Percentiles rank a stretch among this genome's conserved stretches.
phyloP scores from a whole-genome alignment of 2,113 vertebrate genomes.

The Eidolon helvum region DNA sequence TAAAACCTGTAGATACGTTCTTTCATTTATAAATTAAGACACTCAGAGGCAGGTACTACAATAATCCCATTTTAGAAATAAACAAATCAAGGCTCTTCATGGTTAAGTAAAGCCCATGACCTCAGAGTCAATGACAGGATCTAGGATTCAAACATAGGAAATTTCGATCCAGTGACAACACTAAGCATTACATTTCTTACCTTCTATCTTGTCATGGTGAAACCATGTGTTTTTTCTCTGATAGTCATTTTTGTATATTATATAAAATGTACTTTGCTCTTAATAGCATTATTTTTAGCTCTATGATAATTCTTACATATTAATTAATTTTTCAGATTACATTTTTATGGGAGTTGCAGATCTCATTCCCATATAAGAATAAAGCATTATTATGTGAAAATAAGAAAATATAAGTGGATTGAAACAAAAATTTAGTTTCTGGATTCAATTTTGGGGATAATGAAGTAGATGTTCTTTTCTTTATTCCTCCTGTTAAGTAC shows the following conservation, averaged over 20 bases:
- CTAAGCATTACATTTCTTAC: accelerated
- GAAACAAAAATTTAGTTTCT: neutral
- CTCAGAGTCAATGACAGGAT: neutral
- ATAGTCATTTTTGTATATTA: neutral
- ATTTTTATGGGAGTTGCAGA: neutral
- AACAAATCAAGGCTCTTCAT: neutral
- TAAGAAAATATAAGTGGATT: neutral
- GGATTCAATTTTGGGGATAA: neutral
- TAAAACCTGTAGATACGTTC: neutral
- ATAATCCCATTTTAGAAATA: neutral
- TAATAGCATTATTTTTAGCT: neutral
- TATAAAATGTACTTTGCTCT: neutral
- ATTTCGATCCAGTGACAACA: neutral
- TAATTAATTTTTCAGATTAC: neutral
- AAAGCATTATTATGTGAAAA: neutral
- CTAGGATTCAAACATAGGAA: neutral
- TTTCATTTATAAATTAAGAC: neutral
- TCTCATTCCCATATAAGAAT: neutral
- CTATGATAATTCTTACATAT: neutral
- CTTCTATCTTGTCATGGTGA: neutral
- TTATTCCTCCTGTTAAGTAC: neutral
- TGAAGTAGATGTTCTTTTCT: neutral
- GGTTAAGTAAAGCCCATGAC: neutral
- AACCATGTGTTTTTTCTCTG: neutral
- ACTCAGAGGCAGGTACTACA: neutral